Conservation (phyloP, 2,113 vertebrate genomes). For the Passer montanus region DNA sequence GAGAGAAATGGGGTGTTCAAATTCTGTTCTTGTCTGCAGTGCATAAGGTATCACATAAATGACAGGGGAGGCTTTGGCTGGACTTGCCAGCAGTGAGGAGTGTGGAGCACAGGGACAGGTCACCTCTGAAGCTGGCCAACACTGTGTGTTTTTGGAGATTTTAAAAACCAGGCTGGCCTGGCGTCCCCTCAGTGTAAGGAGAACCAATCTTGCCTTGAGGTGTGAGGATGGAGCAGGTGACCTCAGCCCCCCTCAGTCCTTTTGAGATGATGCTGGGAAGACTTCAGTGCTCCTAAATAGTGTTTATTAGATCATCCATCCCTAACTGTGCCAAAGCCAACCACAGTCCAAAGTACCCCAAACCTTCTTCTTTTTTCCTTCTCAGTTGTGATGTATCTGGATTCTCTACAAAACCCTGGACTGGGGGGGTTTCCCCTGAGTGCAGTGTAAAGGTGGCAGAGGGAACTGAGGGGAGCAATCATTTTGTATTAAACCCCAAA, state of each 20-base stretch:
- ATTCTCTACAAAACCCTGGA: background rate
- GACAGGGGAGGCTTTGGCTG: background rate
- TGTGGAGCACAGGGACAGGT: background rate
- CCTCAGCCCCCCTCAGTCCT: background rate
- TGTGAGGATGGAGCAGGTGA: background rate
- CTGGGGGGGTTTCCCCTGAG: background rate
- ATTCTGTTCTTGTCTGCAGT: background rate
- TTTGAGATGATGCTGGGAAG: background rate
- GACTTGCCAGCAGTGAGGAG: background rate
- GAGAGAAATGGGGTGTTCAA: background rate
- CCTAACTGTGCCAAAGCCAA: background rate
- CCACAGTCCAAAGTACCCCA: background rate
- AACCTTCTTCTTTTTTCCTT: background rate
- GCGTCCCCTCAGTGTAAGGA: rapidly evolving
- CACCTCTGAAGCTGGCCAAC: background rate
- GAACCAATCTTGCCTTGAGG: background rate
- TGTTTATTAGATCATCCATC: background rate
- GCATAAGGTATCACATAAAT: background rate
- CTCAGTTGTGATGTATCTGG: background rate
- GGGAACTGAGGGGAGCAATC: background rate
- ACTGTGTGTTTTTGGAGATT: background rate
- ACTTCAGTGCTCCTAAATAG: background rate
- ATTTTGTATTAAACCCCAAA: background rate
- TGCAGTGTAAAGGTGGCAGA: background rate
- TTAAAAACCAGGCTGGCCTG: background rate